A percentile compares a stretch with the other conserved stretches of the same genome.
These are phyloP conservation scores for Ochropacha duplaris DNA, from an alignment of 2,888 invertebrate species.

Conservation along the genomic window DNA sequence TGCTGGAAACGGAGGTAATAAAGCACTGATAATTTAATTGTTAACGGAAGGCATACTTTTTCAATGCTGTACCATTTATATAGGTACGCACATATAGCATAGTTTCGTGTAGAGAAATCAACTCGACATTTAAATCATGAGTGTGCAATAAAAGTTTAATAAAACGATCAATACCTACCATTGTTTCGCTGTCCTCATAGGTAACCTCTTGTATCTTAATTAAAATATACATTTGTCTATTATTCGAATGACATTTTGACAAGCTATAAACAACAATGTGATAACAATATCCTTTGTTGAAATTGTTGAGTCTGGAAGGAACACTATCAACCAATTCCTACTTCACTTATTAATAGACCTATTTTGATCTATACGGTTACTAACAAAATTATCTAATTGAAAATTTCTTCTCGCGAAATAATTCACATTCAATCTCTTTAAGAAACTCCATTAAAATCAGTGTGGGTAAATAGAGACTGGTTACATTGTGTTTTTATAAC, in stretches of 20 bases:
- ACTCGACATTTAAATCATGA: conserved; percentile 3
- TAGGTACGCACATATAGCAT: background rate
- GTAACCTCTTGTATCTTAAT: conserved; percentile 2
- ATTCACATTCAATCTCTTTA: background rate
- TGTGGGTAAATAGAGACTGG: background rate
- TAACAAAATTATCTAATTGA: too few species aligned
- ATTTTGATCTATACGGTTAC: too few species aligned
- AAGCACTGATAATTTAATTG: background rate
- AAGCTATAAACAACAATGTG: background rate
- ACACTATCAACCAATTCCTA: too few species aligned
- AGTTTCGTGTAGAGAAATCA: background rate
- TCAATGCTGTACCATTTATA: background rate
- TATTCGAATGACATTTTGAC: background rate
- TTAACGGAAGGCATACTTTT: background rate
- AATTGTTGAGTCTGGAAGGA: too few species aligned
- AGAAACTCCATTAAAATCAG: conserved; percentile 9
- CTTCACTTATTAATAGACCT: too few species aligned
- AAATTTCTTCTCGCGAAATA: background rate
- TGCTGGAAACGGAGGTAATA: background rate
- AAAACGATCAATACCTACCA: background rate
- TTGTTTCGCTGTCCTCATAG: background rate
- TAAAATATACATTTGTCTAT: background rate
- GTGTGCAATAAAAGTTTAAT: background rate
- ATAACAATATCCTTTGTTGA: too few species aligned
- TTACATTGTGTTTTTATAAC: conserved; percentile 9